Evolutionary conservation across 2,797 vertebrate species (phyloP).

Genomic region (Hemibagrus guttatus): DNA sequence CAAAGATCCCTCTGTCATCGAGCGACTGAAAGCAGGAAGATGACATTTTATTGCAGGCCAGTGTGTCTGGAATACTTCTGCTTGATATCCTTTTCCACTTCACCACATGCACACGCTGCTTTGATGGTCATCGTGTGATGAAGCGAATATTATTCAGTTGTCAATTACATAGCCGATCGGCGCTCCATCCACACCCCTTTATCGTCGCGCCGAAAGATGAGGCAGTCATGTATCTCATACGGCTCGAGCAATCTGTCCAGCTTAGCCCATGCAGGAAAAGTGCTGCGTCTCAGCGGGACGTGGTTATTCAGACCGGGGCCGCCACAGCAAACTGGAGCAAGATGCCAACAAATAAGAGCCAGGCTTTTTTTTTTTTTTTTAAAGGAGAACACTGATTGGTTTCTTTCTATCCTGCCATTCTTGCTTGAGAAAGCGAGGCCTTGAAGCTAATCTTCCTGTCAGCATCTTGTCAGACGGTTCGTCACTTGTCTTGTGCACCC

Average conservation of each 20-base stretch:
- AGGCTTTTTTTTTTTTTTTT: conserved; percentile 6
- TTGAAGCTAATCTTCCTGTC: conserved; percentile 73
- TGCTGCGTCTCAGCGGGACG: conserved; percentile 25
- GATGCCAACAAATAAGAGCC: conserved; percentile 25
- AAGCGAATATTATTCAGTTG: conserved; percentile 41
- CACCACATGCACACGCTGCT: not conserved
- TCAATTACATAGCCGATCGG: conserved; percentile 16
- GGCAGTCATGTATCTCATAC: conserved; percentile 28
- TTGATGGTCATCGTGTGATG: conserved; percentile 10
- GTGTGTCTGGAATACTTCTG: not conserved
- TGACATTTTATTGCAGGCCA: not conserved
- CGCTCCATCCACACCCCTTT: not conserved
- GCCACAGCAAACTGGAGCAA: conserved; percentile 20
- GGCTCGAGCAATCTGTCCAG: conserved; percentile 6
- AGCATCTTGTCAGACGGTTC: conserved; percentile 66
- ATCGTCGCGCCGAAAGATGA: not conserved
- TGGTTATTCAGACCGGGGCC: conserved; percentile 33
- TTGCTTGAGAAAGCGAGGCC: conserved; percentile 57
- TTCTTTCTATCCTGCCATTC: conserved; percentile 31
- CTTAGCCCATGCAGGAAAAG: conserved; percentile 9
- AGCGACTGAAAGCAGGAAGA: not conserved
- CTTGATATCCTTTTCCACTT: conserved; percentile 11
- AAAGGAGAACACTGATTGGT: conserved; percentile 33
- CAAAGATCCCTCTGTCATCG: not conserved
- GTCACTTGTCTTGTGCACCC: conserved; percentile 58